Evolutionary conservation across 2,113 vertebrate species (phyloP), one percentile per base, ranked within the genome.

Genomic region (Perognathus longimembris): DNA sequence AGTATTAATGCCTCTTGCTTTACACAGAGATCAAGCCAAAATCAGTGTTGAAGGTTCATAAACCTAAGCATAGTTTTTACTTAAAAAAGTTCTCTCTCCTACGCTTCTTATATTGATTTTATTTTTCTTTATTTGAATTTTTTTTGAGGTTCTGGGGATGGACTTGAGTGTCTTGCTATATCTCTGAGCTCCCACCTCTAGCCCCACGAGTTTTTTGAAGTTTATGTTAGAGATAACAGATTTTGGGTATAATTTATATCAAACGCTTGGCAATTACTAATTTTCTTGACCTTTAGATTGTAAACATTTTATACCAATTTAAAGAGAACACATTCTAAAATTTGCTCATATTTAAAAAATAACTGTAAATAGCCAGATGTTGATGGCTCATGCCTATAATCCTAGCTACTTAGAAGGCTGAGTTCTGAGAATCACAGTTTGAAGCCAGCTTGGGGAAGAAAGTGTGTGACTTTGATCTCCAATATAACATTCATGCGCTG

Each of bases 291-390:
- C 36, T 76, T 93, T 54, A 83, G 28, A 85, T 50, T 42, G 40
- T 34, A 24, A 85, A 20, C 26, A 85, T 36, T n/a, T 89, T 77
- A 82, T 12, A 69, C 54, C 76, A 82, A 76, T 30, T 63, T 10
- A 83, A 94, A 86, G 79, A 92, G 59, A 82, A 83, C 30, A 63
- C 90, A 69, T 57, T 88, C 36, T 71, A 76, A 26, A 83, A 38
- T 59, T 66, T 36, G 67, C 54, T 71, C 75, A 50, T n/a, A 69
- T 69, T 69, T 20, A 32, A 34, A 69, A 88, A 64, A 54, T 88
- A 92, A 50, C 38, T 30, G 4, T 40, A 77, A 75, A 54, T 54
- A 18, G 11, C 50, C 50, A 54, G 50, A 15, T 18, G 50, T 54
- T 54, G 15, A 54, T 54, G 15, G 50, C 50, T 15, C 50, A 15